Conservation (phyloP, 92 coral and sea anemone genomes). For the Diadumene lineata region DNA sequence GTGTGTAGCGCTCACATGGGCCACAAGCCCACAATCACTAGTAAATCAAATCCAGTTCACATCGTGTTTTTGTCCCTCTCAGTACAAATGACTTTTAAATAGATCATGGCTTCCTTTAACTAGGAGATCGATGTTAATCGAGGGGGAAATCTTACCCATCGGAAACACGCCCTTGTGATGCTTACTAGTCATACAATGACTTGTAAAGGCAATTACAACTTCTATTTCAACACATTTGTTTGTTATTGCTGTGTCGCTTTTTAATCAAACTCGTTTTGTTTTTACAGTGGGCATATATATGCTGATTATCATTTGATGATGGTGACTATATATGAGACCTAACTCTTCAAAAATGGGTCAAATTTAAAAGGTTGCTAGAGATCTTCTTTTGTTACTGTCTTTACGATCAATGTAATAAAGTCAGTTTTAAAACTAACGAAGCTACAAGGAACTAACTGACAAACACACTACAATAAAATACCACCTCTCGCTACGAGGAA, state of each 20-base stretch:
- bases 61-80: not conserved
- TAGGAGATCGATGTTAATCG: not conserved
- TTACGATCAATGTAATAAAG: not conserved
- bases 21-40: not conserved
- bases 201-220: slow-evolving; percentile 8
- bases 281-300: not conserved
- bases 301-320: not conserved
- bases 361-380: not conserved
- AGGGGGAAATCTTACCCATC: slow-evolving; percentile 22
- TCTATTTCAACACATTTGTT: slow-evolving; percentile 1
- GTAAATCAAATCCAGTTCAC: slow-evolving; percentile 11
- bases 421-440: too few species aligned
- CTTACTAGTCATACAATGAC: slow-evolving; percentile 8
- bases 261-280: not conserved
- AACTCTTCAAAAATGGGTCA: not conserved
- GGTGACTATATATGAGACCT: not conserved
- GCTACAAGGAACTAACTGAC: too few species aligned
- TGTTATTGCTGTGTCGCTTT: not conserved
- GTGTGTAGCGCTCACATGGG: slow-evolving; percentile 40
- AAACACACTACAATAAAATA: too few species aligned
- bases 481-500: too few species aligned
- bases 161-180: slow-evolving; percentile 28
- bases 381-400: not conserved
- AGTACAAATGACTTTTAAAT: not conserved
- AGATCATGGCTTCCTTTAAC: not conserved